These are phyloP conservation scores for Vesta saturnalis DNA, from an alignment of 2,888 invertebrate species.

Conservation along the genomic window DNA sequence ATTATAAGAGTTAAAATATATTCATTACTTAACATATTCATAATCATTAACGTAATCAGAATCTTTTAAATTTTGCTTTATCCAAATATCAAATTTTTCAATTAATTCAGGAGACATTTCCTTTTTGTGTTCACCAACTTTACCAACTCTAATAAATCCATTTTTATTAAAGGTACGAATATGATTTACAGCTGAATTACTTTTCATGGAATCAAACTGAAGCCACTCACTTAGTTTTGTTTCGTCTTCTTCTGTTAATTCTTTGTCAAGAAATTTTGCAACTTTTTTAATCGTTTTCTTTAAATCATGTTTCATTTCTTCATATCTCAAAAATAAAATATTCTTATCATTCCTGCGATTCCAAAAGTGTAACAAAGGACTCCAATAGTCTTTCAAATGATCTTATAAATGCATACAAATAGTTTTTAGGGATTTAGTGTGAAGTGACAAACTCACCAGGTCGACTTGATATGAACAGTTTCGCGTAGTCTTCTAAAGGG, in stretches of 20 bases:
- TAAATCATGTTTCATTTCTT: constrained; percentile 44
- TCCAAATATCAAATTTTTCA: constrained; percentile 21
- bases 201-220: constrained; percentile 64
- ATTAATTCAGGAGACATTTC: constrained; percentile 21
- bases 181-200: constrained; percentile 63
- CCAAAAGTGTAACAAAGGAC: constrained; percentile 43
- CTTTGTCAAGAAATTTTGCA: constrained; percentile 31
- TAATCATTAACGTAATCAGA: no score
- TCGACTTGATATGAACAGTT: no score
- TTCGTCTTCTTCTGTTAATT: constrained; percentile 55
- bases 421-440: no score
- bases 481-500: not conserved
- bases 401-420: no score
- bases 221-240: constrained; percentile 60
- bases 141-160: constrained; percentile 18
- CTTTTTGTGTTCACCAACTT: constrained; percentile 15
- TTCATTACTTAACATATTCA: no score
- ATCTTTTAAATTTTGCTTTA: not conserved
- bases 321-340: constrained; percentile 42
- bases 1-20: no score
- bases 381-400: constrained; percentile 46
- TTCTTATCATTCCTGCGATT: constrained; percentile 39
- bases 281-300: constrained; percentile 27
- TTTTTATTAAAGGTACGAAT: not conserved
- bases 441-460: no score